Evolutionary conservation across 2,888 invertebrate genomes (phyloP).

Genomic region (Diogma glabrata): DNA sequence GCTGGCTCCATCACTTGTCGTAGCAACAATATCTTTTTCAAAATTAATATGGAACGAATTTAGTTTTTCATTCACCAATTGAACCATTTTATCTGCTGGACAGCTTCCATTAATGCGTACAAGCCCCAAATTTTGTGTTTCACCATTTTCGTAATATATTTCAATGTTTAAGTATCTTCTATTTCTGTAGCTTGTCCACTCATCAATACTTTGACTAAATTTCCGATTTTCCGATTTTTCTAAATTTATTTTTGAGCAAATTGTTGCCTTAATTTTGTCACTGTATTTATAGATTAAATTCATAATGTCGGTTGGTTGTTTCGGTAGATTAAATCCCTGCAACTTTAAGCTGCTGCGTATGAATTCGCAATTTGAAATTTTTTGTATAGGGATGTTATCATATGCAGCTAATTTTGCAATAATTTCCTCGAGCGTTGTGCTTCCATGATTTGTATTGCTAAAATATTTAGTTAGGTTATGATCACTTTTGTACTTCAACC

Average conservation of each 20-base stretch:
- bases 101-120: conserved; percentile 8
- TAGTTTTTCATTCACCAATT: conserved; percentile 1
- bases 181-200: conserved; percentile 11
- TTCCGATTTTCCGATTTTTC: too few species aligned
- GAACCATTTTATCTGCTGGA: conserved; percentile 1
- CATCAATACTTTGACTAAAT: conserved; percentile 8
- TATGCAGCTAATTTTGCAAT: conserved; percentile 3
- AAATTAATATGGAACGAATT: conserved; percentile 3
- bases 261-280: too few species aligned
- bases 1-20: not conserved
- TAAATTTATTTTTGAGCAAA: too few species aligned
- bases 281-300: too few species aligned
- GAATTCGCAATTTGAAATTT: not conserved
- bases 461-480: too few species aligned
- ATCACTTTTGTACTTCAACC: too few species aligned
- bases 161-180: conserved; percentile 10
- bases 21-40: conserved; percentile 2
- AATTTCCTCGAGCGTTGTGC: conserved; percentile 3
- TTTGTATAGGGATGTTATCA: not conserved
- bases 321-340: too few species aligned
- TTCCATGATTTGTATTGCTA: not conserved
- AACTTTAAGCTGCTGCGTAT: conserved; percentile 1
- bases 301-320: too few species aligned
- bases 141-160: not conserved
- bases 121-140: conserved; percentile 9